Base-by-base conservation (phyloP, 2,113 vertebrate species). In the Odontophorus gujanensis region DNA sequence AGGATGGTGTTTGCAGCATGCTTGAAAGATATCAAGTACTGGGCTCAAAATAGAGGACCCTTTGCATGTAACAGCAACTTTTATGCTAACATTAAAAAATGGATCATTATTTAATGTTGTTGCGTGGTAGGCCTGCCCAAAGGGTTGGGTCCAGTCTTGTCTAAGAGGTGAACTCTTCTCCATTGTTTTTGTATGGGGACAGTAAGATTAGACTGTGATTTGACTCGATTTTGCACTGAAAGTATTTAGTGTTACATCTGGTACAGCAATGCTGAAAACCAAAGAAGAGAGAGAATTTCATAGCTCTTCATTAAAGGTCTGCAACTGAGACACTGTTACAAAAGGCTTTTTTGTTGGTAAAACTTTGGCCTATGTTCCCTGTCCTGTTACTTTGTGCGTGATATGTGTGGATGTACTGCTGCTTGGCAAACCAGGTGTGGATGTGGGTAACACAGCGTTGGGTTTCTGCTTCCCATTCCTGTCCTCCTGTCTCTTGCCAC, bases 351-450 rank as follows among this genome's bases (percentile, higher is more conserved):
- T 61, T 61, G 19, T 65, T 90, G n/a, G 19, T 13, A 40, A 14
- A 45, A 63, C 17, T 87, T 63, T 22, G 34, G 32, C 15, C 48
- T 57, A 1, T 15, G 6, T 90, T 94, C 12, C 28, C 38, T 75
- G 66, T 13, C 18, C 10, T 58, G 0, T 65, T 50, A 78, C 32
- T 81, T 48, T 76, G 32, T 82, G 47, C 3, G 0, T 67, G 36
- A 24, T 45, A 15, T 40, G 81, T 62, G 22, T n/a, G 81, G 66
- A 48, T 71, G 42, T 62, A 45, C 24, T 67, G 21, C 20, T 11
- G 11, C 71, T 87, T 80, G 85, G 51, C 58, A 85, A 89, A 34
- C 28, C 71, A 72, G 57, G 34, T 82, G 10, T 76, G 43, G 61
- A 78, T 67, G 11, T 48, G 30, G 9, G 19, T 47, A 68, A 24